Percentiles rank a stretch among this genome's conserved stretches.
These are phyloP conservation scores for Chironomus riparius DNA, from an alignment of 2,888 invertebrate species.

Conservation along the genomic window DNA sequence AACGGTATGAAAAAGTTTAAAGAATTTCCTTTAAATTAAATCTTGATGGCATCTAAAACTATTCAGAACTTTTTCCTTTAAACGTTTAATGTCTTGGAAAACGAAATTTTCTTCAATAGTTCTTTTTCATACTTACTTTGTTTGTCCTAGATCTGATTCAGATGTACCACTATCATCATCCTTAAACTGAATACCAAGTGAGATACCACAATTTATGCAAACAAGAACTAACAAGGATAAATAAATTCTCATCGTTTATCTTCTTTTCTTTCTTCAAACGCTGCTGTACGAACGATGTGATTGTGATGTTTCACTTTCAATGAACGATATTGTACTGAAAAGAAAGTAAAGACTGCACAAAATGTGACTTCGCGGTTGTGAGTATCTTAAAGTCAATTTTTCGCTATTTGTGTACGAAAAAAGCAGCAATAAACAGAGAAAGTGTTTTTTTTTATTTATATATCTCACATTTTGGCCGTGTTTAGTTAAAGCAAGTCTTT, in stretches of 20 bases:
- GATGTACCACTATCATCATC: not conserved
- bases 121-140: not conserved
- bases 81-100: slow-evolving; percentile 17
- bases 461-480: not conserved
- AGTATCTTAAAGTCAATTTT: not conserved
- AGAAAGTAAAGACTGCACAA: not conserved
- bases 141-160: not conserved
- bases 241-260: slow-evolving; percentile 14
- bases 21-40: not conserved
- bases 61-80: not conserved
- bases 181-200: not conserved
- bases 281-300: not conserved
- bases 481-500: no score
- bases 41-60: not conserved
- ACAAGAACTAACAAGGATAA: slow-evolving; percentile 14
- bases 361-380: slow-evolving; percentile 1
- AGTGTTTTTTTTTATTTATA: not conserved
- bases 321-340: slow-evolving; percentile 15
- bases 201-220: not conserved
- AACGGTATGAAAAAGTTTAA: not conserved
- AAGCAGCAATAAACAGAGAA: not conserved
- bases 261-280: not conserved
- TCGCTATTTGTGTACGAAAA: no score
- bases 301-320: slow-evolving; percentile 22
- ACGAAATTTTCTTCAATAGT: not conserved